Evolutionary conservation across 2,113 vertebrate genomes (phyloP), one percentile per base, ranked within the genome.

Genomic region (Esox niger): DNA sequence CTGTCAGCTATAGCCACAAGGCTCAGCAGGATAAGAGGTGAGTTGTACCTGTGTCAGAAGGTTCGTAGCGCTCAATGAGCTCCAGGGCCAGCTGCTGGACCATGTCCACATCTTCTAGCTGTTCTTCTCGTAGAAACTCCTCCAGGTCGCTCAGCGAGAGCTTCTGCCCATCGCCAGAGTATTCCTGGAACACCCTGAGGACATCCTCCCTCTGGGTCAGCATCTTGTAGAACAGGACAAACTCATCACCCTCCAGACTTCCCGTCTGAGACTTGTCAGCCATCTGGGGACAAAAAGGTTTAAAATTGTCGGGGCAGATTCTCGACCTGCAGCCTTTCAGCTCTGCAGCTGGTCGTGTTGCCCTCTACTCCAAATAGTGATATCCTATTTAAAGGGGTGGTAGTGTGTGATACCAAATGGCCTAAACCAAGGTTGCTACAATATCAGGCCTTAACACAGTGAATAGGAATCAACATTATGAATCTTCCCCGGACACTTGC

Each of bases 141-240:
- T 91, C 93, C 79, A 98, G 90, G 71, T 97, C 94, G 21, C 86
- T 73, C 11, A 92, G 87, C 0, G 92, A 94, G 63, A 98, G 80
- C 74, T 94, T 97, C 86, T 97, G 94, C 6, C 94, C 93, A 33
- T 98, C 95, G 11, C 81, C 84, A 0, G 96, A 98, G 84, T 87
- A 95, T 6, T 89, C 84, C 83, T 90, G 92, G 80, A 98, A 98
- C 58, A 98, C 79, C 72, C 88, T 87, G 32, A 93, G 85, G 1
- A 97, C 85, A 15, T 98, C 96, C 7, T 92, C 88, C 1, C 97
- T 89, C 73, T 96, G 90, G 0, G 95, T 98, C 72, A 98, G 73
- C 73, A 95, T 92, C 82, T 97, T 96, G 81, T 98, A 98, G 89
- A 98, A 98, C 57, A 94, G 79, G 30, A 98, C 94, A 25, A 98